phyloP scores from a whole-genome alignment of 2,888 invertebrate genomes.

The Geophilus truncorum region DNA sequence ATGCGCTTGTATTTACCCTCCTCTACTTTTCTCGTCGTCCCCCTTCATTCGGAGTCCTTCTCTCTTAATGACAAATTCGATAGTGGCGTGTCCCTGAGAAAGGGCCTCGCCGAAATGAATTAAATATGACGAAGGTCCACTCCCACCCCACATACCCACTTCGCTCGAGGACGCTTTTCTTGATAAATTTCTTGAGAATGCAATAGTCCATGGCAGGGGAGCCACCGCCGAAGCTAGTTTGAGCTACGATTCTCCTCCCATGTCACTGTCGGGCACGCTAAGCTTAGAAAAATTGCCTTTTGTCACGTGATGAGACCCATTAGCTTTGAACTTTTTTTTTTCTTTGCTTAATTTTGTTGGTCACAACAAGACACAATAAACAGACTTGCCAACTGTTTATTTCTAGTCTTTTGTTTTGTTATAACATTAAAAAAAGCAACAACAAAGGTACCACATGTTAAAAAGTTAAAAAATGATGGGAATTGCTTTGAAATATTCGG shows the following conservation, averaged over 20 bases:
- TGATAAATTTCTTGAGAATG: slow-evolving; percentile 32
- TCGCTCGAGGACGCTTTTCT: slow-evolving; percentile 34
- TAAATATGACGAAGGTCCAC: slow-evolving; percentile 34
- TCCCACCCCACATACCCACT: slow-evolving; percentile 36
- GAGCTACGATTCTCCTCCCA: neutral
- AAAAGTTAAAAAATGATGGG: neutral
- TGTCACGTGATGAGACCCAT: slow-evolving; percentile 25
- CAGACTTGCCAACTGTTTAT: neutral
- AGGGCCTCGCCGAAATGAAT: slow-evolving; percentile 27
- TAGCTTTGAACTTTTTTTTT: neutral
- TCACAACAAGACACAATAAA: neutral
- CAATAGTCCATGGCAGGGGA: slow-evolving; percentile 28
- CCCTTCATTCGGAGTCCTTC: slow-evolving; percentile 41
- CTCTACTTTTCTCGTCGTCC: slow-evolving; percentile 41
- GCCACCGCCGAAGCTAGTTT: neutral
- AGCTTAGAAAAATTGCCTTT: slow-evolving; percentile 22
- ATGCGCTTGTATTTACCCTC: neutral
- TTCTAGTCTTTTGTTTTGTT: neutral
- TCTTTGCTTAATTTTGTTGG: neutral
- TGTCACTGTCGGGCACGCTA: slow-evolving; percentile 8
- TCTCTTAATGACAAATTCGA: slow-evolving; percentile 35
- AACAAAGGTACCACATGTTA: no score
- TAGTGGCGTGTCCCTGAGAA: slow-evolving; percentile 32
- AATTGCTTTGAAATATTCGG: neutral
- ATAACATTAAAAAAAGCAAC: no score